These are phyloP conservation scores for Mylabris sibirica DNA, from an alignment of 2,888 invertebrate genomes.

Conservation along the genomic window DNA sequence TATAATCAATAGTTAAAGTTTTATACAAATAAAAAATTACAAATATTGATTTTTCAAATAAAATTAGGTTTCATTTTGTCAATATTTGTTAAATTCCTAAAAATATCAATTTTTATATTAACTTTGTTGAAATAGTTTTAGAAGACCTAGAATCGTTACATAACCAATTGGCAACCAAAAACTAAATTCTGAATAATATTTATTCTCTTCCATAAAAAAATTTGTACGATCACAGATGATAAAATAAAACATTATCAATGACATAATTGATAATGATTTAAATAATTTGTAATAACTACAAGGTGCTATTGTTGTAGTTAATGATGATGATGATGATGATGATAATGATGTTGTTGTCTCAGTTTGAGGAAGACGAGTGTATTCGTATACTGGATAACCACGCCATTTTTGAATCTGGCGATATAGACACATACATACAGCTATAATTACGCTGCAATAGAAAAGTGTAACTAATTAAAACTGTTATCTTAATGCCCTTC, in stretches of 20 bases:
- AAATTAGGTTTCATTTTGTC: no score
- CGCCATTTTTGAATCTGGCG: slow-evolving; percentile 63
- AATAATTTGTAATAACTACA: slow-evolving; percentile 66
- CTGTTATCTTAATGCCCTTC: no score
- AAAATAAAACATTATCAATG: slow-evolving; percentile 90
- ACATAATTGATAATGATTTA: slow-evolving; percentile 77
- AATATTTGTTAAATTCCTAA: no score
- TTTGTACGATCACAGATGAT: slow-evolving; percentile 95
- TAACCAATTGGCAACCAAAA: slow-evolving; percentile 97
- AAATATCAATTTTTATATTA: no score
- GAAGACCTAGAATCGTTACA: slow-evolving; percentile 88
- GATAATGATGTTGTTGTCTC: no score
- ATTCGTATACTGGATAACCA: slow-evolving; percentile 58
- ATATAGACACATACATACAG: slow-evolving; percentile 63
- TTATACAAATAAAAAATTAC: no score
- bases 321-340: slow-evolving; percentile 36
- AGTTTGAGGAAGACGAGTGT: slow-evolving; percentile 57
- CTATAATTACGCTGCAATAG: slow-evolving; percentile 63
- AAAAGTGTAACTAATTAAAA: not conserved
- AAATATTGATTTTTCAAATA: no score
- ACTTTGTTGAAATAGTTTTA: no score
- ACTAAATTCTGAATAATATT: slow-evolving; percentile 95
- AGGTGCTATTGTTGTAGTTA: slow-evolving; percentile 27
- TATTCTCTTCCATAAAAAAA: slow-evolving; percentile 99
- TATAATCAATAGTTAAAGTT: no score